Evolutionary conservation across 1,140 invertebrate genomes (phyloP).

Genomic region (Pteromalus puparum): DNA sequence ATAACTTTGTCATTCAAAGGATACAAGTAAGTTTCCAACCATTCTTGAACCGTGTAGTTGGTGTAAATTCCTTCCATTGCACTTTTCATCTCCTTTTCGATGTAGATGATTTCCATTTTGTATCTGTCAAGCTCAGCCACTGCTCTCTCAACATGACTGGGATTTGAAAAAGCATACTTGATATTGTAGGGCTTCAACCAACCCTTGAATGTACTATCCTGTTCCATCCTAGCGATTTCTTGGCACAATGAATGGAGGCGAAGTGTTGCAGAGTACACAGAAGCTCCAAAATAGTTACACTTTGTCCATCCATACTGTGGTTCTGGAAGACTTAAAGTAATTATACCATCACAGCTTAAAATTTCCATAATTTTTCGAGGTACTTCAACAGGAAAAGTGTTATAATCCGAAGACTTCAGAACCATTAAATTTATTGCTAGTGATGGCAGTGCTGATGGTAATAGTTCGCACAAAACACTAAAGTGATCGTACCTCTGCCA

Average conservation of each 20-base stretch:
- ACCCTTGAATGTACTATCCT: constrained; percentile 75
- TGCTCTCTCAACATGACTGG: constrained; percentile 83
- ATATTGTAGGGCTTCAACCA: constrained; percentile 90
- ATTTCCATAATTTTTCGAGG: constrained; percentile 59
- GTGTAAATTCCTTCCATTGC: constrained; percentile 83
- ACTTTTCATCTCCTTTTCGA: constrained; percentile 80
- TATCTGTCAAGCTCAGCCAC: constrained; percentile 80
- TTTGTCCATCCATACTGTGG: constrained; percentile 72
- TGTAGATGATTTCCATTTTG: constrained; percentile 78
- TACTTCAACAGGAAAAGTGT: constrained; percentile 61
- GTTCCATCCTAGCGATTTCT: constrained; percentile 68
- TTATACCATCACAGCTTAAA: constrained; percentile 63
- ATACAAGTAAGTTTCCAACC: constrained; percentile 82
- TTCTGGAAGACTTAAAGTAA: constrained; percentile 67
- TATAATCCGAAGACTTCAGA: constrained; percentile 66
- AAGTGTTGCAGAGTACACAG: constrained; percentile 64
- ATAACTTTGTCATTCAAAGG: constrained; percentile 77
- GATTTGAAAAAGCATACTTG: constrained; percentile 85
- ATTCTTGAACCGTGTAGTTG: constrained; percentile 84
- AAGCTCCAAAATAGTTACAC: constrained; percentile 65
- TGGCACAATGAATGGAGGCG: constrained; percentile 64
- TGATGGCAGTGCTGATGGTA: constrained; percentile 82
- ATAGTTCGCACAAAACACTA: constrained; percentile 84
- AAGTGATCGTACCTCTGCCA: constrained; percentile 91
- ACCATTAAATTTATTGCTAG: constrained; percentile 79